These are phyloP conservation scores for Drosophila obscura DNA, from an alignment of 1,140 invertebrate genomes.

Conservation along the genomic window DNA sequence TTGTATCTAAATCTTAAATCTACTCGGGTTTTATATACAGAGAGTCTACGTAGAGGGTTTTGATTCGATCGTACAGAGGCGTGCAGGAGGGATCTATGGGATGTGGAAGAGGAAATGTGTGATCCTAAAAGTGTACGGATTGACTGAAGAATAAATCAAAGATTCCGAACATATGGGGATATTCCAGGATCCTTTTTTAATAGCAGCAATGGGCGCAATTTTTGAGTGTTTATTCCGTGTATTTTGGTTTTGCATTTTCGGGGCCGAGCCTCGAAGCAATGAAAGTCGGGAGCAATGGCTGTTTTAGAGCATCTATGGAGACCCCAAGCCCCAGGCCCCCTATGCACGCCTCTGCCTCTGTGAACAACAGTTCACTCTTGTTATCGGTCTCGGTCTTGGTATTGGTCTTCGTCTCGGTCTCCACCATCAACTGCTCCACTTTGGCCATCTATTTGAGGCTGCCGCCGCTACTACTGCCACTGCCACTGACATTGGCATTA, in stretches of 20 bases:
- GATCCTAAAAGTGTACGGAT: no score
- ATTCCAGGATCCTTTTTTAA: no score
- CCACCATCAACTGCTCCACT: slow-evolving; percentile 21
- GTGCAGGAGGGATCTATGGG: not conserved
- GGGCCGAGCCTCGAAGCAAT: no score
- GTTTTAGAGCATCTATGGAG: no score
- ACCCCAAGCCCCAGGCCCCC: not conserved
- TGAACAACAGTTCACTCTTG: slow-evolving; percentile 35
- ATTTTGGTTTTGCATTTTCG: no score
- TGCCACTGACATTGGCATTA: slow-evolving; percentile 82
- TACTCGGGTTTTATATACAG: slow-evolving; percentile 29
- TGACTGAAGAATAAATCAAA: no score
- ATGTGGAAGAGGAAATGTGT: not conserved
- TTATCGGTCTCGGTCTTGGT: slow-evolving; percentile 7
- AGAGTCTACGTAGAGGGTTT: not conserved
- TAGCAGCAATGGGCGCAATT: no score
- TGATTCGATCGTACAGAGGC: not conserved
- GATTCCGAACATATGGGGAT: no score
- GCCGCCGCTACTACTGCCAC: slow-evolving; percentile 35
- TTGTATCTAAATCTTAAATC: slow-evolving; percentile 40
- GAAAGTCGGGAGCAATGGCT: no score
- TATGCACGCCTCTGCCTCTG: slow-evolving; percentile 6
- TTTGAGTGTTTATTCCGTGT: no score
- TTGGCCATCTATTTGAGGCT: slow-evolving; percentile 12
- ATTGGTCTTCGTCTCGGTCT: slow-evolving; percentile 25